A percentile compares a stretch with the other conserved stretches of the same genome.
Conservation (phyloP, 2,888 invertebrate genomes). For the Caenorhabditis afra region DNA sequence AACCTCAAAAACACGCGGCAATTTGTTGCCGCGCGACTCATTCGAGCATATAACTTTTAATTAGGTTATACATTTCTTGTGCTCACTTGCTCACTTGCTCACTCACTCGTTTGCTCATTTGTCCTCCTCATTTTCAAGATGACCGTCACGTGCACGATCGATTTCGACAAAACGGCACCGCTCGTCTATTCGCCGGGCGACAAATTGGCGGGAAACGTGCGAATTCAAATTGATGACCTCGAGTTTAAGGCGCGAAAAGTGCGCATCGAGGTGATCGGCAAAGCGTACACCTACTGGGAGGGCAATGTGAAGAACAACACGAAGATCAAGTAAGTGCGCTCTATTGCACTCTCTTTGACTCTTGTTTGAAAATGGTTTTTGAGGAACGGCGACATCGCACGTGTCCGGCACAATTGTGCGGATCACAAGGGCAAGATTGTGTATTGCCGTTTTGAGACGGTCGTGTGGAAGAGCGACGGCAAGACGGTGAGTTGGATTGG, state of each 20-base stretch:
- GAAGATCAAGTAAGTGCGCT: slow-evolving; percentile 47
- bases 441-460: slow-evolving; percentile 31
- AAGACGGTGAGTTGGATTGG: slow-evolving; percentile 8
- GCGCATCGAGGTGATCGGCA: slow-evolving; percentile 46
- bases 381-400: slow-evolving; percentile 47
- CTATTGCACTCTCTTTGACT: background rate
- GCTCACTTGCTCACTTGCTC: too few species aligned
- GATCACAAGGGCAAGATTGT: slow-evolving; percentile 56
- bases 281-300: slow-evolving; percentile 59
- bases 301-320: slow-evolving; percentile 50
- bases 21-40: too few species aligned
- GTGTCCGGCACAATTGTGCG: slow-evolving; percentile 55
- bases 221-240: slow-evolving; percentile 34
- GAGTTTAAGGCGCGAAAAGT: slow-evolving; percentile 53
- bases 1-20: too few species aligned
- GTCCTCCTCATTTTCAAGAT: too few species aligned
- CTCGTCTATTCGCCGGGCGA: slow-evolving; percentile 35
- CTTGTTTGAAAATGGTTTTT: slow-evolving; percentile 5
- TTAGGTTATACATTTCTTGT: too few species aligned
- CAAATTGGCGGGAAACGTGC: slow-evolving; percentile 35
- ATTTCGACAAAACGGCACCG: slow-evolving; percentile 32
- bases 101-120: too few species aligned
- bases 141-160: slow-evolving; percentile 1
- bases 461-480: slow-evolving; percentile 51
- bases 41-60: too few species aligned